These are phyloP conservation scores for Lepidochitona cinerea DNA, from an alignment of 2,888 invertebrate genomes.

Conservation along the genomic window DNA sequence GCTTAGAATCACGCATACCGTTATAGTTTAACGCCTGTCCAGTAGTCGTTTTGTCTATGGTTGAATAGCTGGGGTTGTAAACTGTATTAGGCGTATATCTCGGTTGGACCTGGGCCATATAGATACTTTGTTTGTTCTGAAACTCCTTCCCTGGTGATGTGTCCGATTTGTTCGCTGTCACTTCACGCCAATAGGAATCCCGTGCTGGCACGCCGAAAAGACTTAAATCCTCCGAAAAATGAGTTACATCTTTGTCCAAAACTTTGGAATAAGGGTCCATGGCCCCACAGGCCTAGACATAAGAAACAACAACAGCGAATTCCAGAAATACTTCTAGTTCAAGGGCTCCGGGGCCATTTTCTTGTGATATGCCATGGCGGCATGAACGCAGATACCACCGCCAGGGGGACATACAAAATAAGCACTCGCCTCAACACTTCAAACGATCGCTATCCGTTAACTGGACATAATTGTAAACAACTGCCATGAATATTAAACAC, in stretches of 20 bases:
- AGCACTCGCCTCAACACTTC: neutral
- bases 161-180: slow-evolving; percentile 29
- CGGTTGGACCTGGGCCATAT: slow-evolving; percentile 24
- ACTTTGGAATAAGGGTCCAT: slow-evolving; percentile 35
- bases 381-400: neutral
- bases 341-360: neutral
- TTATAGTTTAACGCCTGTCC: neutral
- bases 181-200: slow-evolving; percentile 32
- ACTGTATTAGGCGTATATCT: slow-evolving; percentile 28
- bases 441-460: neutral
- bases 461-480: neutral
- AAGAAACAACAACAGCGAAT: neutral
- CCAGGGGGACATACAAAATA: neutral
- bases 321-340: neutral
- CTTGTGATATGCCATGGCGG: neutral
- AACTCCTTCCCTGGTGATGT: slow-evolving; percentile 27
- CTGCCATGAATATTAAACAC: neutral
- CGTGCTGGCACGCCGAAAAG: slow-evolving; percentile 34
- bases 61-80: slow-evolving; percentile 9
- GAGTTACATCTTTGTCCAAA: slow-evolving; percentile 29
- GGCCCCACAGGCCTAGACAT: slow-evolving; percentile 9
- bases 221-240: slow-evolving; percentile 30
- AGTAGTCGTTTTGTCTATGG: neutral
- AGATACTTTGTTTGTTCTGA: slow-evolving; percentile 25
- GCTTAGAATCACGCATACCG: slow-evolving; percentile 4